A percentile compares a stretch with the other conserved stretches of the same genome.
These are phyloP conservation scores for Misgurnus mizolepis DNA, from an alignment of 2,113 vertebrate genomes.

Conservation along the genomic window DNA sequence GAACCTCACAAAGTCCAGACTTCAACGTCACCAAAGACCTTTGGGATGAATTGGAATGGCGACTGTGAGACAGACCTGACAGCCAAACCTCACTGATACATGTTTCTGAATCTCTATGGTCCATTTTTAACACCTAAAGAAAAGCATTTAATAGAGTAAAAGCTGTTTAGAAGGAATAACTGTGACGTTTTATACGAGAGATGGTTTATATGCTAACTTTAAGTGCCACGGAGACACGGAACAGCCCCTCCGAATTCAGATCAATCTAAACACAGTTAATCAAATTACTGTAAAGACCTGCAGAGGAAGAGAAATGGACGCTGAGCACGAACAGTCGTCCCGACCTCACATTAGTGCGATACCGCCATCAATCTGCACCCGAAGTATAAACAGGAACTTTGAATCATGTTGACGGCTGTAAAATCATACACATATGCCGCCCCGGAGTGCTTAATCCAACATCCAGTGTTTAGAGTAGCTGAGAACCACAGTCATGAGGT, in stretches of 20 bases:
- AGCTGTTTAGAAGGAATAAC: no score
- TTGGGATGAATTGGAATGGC: no score
- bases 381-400: constrained; percentile 72
- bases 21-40: no score
- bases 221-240: neutral
- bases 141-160: no score
- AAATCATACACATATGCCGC: constrained; percentile 61
- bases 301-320: constrained; percentile 2
- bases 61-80: no score
- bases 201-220: neutral
- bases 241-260: constrained; percentile 17
- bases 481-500: constrained; percentile 45
- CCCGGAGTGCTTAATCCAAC: constrained; percentile 59
- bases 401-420: constrained; percentile 65
- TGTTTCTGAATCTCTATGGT: no score
- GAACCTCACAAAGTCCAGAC: no score
- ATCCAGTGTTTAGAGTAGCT: constrained; percentile 61
- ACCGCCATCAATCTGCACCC: constrained; percentile 59
- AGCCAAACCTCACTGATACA: no score
- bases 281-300: neutral
- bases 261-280: constrained; percentile 1
- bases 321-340: neutral
- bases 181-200: neutral
- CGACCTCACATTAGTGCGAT: constrained; percentile 45
- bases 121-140: no score